Base-by-base conservation (phyloP, 1,140 invertebrate species). In the Drosophila kikkawai region DNA sequence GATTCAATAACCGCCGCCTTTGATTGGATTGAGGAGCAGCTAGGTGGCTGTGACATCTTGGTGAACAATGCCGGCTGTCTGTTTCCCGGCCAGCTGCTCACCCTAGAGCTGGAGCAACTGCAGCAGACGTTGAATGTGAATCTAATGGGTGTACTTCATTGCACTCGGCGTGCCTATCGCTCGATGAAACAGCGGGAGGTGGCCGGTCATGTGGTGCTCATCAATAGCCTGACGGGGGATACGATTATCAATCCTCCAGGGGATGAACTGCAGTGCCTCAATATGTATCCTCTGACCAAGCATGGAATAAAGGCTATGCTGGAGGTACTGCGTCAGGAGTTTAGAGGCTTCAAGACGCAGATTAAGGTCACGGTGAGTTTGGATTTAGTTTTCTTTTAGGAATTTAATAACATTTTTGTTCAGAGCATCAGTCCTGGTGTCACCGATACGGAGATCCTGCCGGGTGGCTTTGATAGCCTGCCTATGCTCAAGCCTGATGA, bases 21-120 rank as follows among this genome's bases (percentile, higher is more conserved):
- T 76, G 84, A 94, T 55, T 95, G 94, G 94, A 93, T 95, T 13
- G 94, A 95, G 47, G 92, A 94, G 4, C 94, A 94, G 1, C 92
- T 95, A 26, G 96, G 95, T 2, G 95, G 95, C 8, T 92, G 96
- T 1, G 95, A 97, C 83, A 93, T 97, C 7, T 92, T 97, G 45
- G 93, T 97, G 34, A 97, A 97, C 85, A 97, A 96, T 88, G 96
- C 96, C 2, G 96, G 95, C 0, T 74, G 95, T 0, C 55, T 88
- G 5, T 56, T 69, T 7, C 19, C 68, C 3, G 90, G 88, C 19
- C 75, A 84, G 13, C n/a, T 91, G 48, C 44, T 83, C 11, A 82
- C 75, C 17, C 32, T 80, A 45, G 60, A 80, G 7, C 4, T 68
- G 55, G 67, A 77, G 26, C 58, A 75, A 1, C 51, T 92, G 50